phyloP scores from a whole-genome alignment of 2,797 vertebrate genomes.

The Alauda arvensis region DNA sequence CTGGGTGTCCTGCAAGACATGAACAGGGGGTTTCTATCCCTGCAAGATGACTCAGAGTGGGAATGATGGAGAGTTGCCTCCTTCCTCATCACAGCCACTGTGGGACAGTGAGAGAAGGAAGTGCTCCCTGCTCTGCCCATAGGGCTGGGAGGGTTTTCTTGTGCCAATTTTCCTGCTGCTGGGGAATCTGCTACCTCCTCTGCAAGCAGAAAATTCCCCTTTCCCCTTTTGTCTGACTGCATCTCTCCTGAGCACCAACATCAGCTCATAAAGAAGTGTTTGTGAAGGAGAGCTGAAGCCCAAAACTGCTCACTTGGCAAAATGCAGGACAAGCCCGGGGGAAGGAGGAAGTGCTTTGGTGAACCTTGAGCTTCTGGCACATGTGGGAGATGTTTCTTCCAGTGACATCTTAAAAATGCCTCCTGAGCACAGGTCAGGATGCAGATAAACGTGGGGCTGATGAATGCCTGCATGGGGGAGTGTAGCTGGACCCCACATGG shows the following conservation, averaged over 20 bases:
- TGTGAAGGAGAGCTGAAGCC: background rate
- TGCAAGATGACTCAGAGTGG: background rate
- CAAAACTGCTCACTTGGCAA: background rate
- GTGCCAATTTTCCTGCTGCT: background rate
- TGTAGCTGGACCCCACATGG: background rate
- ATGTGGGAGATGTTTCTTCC: background rate
- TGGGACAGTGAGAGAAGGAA: background rate
- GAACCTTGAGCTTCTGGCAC: background rate
- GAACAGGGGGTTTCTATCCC: fast-evolving
- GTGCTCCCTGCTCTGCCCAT: background rate
- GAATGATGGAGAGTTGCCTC: background rate
- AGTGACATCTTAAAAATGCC: background rate
- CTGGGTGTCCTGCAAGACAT: background rate
- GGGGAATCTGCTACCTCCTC: background rate
- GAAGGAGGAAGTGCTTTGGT: background rate
- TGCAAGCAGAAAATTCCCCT: background rate
- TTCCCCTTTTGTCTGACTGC: background rate
- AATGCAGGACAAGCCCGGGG: background rate
- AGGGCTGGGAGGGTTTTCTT: background rate
- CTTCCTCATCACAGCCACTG: fast-evolving
- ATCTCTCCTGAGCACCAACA: background rate
- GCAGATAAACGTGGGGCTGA: background rate
- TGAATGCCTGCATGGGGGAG: background rate
- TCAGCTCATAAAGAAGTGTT: background rate
- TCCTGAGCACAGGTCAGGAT: background rate